A percentile compares a stretch with the other conserved stretches of the same genome.
Conservation (phyloP, 2,113 vertebrate genomes). For the Oceanites oceanicus region DNA sequence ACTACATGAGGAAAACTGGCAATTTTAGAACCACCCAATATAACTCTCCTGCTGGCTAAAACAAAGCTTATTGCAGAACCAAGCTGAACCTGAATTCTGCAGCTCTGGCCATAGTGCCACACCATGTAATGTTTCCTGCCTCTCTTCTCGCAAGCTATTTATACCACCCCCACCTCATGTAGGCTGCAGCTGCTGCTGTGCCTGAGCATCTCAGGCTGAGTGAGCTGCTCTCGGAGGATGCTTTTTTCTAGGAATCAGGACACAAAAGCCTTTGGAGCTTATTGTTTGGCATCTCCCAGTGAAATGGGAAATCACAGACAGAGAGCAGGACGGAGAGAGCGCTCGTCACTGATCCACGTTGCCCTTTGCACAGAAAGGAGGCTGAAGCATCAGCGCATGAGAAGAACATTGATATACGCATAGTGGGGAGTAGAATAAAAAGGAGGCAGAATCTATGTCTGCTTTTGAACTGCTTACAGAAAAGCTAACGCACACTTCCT, state of each 20-base stretch:
- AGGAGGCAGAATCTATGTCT: background rate
- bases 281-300: background rate
- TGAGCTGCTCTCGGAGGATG: conserved; percentile 1
- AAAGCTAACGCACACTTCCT: background rate
- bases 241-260: conserved; percentile 52
- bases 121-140: background rate
- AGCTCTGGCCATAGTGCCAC: background rate
- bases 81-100: background rate
- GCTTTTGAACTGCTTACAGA: background rate
- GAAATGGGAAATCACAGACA: background rate
- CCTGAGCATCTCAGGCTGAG: background rate
- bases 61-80: background rate
- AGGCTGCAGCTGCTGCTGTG: conserved; percentile 41
- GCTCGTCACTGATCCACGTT: background rate
- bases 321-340: background rate
- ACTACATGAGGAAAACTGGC: background rate
- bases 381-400: background rate
- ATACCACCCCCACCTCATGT: background rate
- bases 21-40: background rate
- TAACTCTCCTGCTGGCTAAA: background rate
- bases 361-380: background rate
- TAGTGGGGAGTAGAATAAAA: background rate
- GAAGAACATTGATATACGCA: background rate
- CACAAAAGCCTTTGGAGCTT: background rate
- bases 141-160: conserved; percentile 29